phyloP scores from a whole-genome alignment of 2,797 vertebrate species.

The Prunella strophiata region DNA sequence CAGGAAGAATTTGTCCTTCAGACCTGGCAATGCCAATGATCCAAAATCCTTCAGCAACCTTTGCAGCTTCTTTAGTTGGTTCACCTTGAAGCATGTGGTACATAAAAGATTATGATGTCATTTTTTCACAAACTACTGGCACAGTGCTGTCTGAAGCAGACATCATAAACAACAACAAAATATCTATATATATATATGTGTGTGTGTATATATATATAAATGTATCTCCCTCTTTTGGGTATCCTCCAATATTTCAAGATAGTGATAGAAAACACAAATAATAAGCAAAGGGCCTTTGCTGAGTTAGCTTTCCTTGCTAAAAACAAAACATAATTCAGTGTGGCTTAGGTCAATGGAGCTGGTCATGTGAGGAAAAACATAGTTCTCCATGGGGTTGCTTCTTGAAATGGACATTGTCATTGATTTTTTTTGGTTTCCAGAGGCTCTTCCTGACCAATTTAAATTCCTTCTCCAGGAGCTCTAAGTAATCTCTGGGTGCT shows the following conservation, averaged over 20 bases:
- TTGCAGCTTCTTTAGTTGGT: neutral
- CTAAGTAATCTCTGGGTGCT: neutral
- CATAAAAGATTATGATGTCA: neutral
- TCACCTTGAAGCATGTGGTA: neutral
- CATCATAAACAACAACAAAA: neutral
- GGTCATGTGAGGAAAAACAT: neutral
- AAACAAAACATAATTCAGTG: neutral
- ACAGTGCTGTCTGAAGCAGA: neutral
- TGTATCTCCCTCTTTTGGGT: neutral
- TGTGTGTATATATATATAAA: no score
- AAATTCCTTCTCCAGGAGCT: neutral
- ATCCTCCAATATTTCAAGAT: neutral
- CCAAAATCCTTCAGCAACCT: neutral
- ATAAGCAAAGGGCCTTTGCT: neutral
- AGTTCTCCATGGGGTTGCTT: neutral
- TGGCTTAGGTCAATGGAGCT: neutral
- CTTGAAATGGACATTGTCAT: neutral
- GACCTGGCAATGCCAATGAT: neutral
- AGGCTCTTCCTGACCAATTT: neutral
- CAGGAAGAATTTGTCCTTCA: neutral
- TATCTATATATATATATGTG: no score
- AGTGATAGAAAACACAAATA: neutral
- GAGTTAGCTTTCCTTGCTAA: neutral
- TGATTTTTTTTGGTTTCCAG: neutral
- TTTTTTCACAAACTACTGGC: neutral